Evolutionary conservation across 2,113 vertebrate species (phyloP).

Genomic region (Dasyurus viverrinus): DNA sequence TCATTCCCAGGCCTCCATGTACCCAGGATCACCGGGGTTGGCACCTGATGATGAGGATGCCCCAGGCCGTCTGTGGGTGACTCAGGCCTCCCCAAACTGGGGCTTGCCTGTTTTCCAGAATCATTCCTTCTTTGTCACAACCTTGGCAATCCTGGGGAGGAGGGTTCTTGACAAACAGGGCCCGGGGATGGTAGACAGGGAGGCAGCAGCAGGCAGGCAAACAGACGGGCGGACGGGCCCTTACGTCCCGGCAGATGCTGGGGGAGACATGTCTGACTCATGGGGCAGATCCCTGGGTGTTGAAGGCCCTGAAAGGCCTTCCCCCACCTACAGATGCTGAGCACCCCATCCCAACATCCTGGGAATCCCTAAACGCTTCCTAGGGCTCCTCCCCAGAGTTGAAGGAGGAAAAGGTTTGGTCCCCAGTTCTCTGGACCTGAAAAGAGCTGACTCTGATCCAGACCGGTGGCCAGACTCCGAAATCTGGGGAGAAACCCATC

Average conservation of each 20-base stretch:
- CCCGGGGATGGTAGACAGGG: constrained; percentile 43
- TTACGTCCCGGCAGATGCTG: constrained; percentile 53
- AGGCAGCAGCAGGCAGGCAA: constrained; percentile 54
- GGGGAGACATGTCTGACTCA: neutral
- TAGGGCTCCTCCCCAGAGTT: neutral
- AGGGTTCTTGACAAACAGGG: constrained; percentile 72
- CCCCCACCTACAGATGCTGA: constrained; percentile 54
- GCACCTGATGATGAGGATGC: neutral
- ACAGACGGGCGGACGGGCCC: constrained; percentile 56
- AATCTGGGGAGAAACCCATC: neutral
- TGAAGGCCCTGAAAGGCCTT: constrained; percentile 43
- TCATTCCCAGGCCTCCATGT: neutral
- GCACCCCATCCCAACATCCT: constrained; percentile 8
- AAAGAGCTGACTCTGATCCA: neutral
- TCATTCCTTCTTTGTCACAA: neutral
- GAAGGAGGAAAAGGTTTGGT: neutral
- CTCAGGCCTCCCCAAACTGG: neutral
- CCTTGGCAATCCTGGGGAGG: constrained; percentile 9
- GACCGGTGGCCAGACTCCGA: neutral
- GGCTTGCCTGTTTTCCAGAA: constrained; percentile 14
- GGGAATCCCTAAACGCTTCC: constrained; percentile 50
- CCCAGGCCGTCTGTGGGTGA: neutral
- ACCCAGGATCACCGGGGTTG: neutral
- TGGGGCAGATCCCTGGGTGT: neutral
- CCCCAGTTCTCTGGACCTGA: neutral